phyloP scores from a whole-genome alignment of 1,140 invertebrate species.

The Aradophagus sp. region DNA sequence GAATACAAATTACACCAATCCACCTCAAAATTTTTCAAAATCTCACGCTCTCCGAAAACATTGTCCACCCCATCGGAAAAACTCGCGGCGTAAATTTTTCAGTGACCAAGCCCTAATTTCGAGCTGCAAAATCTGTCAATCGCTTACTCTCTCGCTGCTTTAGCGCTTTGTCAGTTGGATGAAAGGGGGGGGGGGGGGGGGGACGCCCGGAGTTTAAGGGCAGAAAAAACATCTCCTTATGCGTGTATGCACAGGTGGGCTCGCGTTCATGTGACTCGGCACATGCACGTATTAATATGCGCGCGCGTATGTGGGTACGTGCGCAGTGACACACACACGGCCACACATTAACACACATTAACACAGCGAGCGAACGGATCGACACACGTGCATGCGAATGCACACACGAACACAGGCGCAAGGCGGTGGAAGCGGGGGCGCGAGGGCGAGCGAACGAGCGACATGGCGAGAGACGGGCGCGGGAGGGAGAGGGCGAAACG shows the following conservation, averaged over 20 bases:
- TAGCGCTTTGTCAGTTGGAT: constrained; percentile 22
- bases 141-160: constrained; percentile 12
- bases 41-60: no score
- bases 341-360: no score
- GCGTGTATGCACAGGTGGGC: constrained; percentile 24
- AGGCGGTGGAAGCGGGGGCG: constrained; percentile 11
- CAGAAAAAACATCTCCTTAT: constrained; percentile 28
- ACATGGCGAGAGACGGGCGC: constrained; percentile 4
- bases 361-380: constrained; percentile 30
- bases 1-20: no score
- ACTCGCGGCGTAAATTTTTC: no score
- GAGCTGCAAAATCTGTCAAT: no score
- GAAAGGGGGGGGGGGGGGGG: constrained; percentile 12
- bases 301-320: constrained; percentile 18
- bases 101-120: no score
- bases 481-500: constrained; percentile 50
- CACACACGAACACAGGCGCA: constrained; percentile 23
- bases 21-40: no score
- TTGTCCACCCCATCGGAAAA: no score
- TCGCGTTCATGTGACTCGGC: constrained; percentile 16
- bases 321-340: no score
- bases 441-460: neutral
- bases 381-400: constrained; percentile 29
- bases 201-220: constrained; percentile 15
- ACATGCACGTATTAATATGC: constrained; percentile 46